A percentile compares a stretch with the other conserved stretches of the same genome.
Evolutionary conservation across 2,113 vertebrate species (phyloP).

Genomic region (Colaptes auratus): DNA sequence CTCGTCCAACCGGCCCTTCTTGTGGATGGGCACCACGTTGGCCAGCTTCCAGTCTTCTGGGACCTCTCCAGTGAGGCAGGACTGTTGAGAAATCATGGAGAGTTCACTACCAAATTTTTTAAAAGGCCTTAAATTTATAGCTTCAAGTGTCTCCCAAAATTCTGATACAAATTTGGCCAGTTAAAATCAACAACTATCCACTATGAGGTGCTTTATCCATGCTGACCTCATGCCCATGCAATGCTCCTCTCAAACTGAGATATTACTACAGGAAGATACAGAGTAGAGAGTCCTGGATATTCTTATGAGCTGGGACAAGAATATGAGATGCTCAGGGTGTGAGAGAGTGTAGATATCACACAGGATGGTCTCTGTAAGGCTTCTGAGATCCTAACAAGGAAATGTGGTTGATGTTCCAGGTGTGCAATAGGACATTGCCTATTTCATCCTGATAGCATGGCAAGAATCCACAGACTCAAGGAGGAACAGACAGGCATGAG

Average conservation of each 20-base stretch:
- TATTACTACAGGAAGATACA: neutral
- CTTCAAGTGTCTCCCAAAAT: neutral
- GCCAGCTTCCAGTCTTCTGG: too few relatives aligned
- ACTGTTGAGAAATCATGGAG: neutral
- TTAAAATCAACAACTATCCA: neutral
- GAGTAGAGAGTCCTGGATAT: neutral
- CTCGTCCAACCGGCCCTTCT: too few relatives aligned
- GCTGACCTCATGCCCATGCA: neutral
- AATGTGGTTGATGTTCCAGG: too few relatives aligned
- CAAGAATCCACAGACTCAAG: neutral
- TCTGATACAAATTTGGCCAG: neutral
- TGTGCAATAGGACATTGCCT: rapidly evolving
- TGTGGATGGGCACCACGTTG: too few relatives aligned
- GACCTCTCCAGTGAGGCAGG: too few relatives aligned
- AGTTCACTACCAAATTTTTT: neutral
- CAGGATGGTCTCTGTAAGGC: neutral
- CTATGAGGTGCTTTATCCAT: neutral
- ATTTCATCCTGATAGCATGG: rapidly evolving
- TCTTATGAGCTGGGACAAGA: neutral
- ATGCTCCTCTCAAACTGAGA: neutral
- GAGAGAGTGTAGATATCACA: neutral
- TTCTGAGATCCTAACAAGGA: neutral
- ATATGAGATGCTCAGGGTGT: neutral
- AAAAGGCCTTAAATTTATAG: neutral
- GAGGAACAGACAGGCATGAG: neutral